Conservation (phyloP, 1,140 invertebrate genomes). For the Argopecten irradians region DNA sequence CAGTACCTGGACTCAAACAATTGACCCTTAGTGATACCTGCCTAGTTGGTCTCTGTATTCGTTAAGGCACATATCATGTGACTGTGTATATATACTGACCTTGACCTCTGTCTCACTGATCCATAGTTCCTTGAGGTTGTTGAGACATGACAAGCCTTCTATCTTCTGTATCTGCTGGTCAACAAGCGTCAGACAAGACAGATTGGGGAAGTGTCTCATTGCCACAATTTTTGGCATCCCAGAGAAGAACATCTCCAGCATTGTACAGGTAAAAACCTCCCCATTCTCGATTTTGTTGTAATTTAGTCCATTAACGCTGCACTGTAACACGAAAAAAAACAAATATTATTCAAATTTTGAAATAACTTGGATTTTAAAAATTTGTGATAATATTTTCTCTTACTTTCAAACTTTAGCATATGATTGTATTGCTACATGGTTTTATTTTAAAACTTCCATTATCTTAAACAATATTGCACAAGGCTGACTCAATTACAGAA, state of each 20-base stretch:
- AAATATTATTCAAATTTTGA: background rate
- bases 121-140: conserved; percentile 72
- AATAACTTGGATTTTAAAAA: background rate
- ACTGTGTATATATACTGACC: conserved; percentile 55
- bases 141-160: conserved; percentile 59
- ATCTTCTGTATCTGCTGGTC: conserved; percentile 67
- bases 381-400: background rate
- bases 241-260: conserved; percentile 75
- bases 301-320: conserved; percentile 72
- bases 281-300: conserved; percentile 59
- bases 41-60: background rate
- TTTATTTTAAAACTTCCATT: too few species aligned
- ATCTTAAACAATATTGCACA: too few species aligned
- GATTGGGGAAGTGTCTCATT: conserved; percentile 72
- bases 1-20: too few species aligned
- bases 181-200: conserved; percentile 67
- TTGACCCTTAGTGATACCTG: background rate
- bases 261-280: conserved; percentile 57
- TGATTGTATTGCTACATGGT: too few species aligned
- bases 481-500: background rate
- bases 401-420: too few species aligned
- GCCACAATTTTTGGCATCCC: conserved; percentile 69
- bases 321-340: conserved; percentile 60
- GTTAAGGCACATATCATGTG: background rate
- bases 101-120: conserved; percentile 72